Conservation (phyloP, 1,140 invertebrate genomes). For the Rhopalosiphum padi region DNA sequence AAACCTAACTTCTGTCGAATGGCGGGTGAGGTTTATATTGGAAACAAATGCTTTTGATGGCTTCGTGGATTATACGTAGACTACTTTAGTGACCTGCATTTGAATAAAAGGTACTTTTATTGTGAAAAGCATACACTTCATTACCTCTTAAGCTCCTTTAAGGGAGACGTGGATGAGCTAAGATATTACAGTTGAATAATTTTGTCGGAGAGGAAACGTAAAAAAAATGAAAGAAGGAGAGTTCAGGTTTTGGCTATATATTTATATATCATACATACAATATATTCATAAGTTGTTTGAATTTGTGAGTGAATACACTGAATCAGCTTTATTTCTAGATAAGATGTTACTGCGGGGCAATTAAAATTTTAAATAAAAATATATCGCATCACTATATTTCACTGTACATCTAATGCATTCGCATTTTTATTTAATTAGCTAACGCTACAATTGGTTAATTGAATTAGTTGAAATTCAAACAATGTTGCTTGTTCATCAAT, state of each 20-base stretch:
- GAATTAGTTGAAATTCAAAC: conserved; percentile 10
- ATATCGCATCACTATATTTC: neutral
- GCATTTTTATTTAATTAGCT: conserved; percentile 15
- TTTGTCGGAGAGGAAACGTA: conserved; percentile 40
- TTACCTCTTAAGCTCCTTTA: conserved; percentile 46
- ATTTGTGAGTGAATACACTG: neutral
- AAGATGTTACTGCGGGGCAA: neutral
- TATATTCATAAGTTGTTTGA: neutral
- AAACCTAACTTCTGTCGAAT: neutral
- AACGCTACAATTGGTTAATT: conserved; percentile 1
- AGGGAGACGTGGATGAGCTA: conserved; percentile 7
- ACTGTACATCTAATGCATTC: neutral
- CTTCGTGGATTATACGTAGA: neutral
- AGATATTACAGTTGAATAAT: conserved; percentile 55
- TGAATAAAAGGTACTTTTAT: conserved; percentile 53
- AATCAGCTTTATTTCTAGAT: neutral
- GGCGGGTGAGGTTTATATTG: neutral
- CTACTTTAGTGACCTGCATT: conserved; percentile 31
- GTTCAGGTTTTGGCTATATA: neutral
- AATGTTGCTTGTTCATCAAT: conserved; percentile 12
- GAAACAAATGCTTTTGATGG: conserved; percentile 41
- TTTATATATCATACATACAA: neutral
- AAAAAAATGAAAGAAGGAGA: conserved; percentile 35
- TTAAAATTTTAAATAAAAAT: conserved; percentile 9
- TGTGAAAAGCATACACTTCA: conserved; percentile 53